Conservation (phyloP, 2,888 invertebrate species). For the Vanessa cardui region DNA sequence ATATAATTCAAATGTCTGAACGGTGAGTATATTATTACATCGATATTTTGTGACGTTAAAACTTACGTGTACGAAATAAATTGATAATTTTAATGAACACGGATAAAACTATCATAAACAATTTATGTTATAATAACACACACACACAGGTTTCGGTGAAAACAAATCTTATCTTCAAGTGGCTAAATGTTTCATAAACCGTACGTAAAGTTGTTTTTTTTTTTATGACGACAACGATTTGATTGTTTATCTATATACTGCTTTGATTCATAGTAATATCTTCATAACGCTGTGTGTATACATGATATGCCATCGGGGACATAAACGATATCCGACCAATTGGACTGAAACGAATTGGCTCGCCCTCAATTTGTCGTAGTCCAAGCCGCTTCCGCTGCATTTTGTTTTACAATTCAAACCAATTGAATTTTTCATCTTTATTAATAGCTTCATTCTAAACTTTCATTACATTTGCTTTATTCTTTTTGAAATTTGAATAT, state of each 20-base stretch:
- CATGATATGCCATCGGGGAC: conserved; percentile 58
- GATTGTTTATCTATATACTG: conserved; percentile 60
- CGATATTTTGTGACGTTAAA: too few relatives aligned
- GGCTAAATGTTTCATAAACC: conserved; percentile 13
- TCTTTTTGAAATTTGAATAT: background rate
- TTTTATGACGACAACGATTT: conserved; percentile 7
- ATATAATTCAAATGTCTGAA: too few relatives aligned
- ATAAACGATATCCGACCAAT: conserved; percentile 79
- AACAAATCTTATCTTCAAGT: conserved; percentile 14
- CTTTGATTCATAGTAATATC: conserved; percentile 64
- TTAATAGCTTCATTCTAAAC: conserved; percentile 11
- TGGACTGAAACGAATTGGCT: conserved; percentile 82
- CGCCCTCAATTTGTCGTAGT: conserved; percentile 68
- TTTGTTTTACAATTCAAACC: conserved; percentile 65
- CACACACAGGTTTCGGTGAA: background rate
- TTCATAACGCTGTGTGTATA: conserved; percentile 26
- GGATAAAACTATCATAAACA: too few relatives aligned
- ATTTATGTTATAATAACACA: too few relatives aligned
- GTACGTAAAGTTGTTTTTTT: background rate
- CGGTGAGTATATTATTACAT: too few relatives aligned
- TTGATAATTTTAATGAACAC: too few relatives aligned
- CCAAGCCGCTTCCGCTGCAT: conserved; percentile 72
- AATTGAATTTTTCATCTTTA: conserved; percentile 43
- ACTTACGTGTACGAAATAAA: too few relatives aligned
- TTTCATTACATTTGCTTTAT: background rate